Evolutionary conservation across 2,888 invertebrate genomes (phyloP).

Genomic region (Podabrus alpinus): DNA sequence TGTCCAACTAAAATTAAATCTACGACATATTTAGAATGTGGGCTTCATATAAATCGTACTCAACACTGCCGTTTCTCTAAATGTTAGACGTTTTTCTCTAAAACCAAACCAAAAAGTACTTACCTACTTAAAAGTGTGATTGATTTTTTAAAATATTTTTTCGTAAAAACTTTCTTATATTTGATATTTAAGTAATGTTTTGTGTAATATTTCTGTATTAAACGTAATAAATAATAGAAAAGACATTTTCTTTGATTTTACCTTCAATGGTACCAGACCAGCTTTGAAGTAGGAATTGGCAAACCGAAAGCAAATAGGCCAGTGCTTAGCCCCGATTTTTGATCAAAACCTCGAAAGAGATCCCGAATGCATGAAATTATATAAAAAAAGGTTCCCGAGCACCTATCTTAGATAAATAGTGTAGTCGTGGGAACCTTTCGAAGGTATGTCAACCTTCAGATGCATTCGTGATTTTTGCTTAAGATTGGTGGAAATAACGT

Average conservation of each 20-base stretch:
- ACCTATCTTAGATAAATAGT: too few species aligned
- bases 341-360: too few species aligned
- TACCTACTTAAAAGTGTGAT: constrained; percentile 23
- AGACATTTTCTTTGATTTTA: background rate
- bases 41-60: constrained; percentile 47
- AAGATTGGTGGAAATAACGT: too few species aligned
- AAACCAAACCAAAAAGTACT: constrained; percentile 15
- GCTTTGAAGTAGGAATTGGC: too few species aligned
- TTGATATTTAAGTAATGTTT: constrained; percentile 39
- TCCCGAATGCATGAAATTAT: too few species aligned
- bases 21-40: constrained; percentile 40
- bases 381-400: too few species aligned
- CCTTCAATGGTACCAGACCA: too few species aligned
- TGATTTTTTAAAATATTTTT: constrained; percentile 26
- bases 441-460: too few species aligned
- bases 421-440: too few species aligned
- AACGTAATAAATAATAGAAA: constrained; percentile 36
- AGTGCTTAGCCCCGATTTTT: too few species aligned
- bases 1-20: constrained; percentile 42
- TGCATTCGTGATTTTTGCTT: too few species aligned
- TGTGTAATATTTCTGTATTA: constrained; percentile 39
- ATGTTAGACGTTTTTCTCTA: constrained; percentile 28
- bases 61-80: constrained; percentile 52
- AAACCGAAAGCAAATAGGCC: too few species aligned
- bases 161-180: constrained; percentile 33